These are phyloP conservation scores for Teleopsis dalmanni DNA, from an alignment of 1,140 invertebrate species.

Conservation along the genomic window DNA sequence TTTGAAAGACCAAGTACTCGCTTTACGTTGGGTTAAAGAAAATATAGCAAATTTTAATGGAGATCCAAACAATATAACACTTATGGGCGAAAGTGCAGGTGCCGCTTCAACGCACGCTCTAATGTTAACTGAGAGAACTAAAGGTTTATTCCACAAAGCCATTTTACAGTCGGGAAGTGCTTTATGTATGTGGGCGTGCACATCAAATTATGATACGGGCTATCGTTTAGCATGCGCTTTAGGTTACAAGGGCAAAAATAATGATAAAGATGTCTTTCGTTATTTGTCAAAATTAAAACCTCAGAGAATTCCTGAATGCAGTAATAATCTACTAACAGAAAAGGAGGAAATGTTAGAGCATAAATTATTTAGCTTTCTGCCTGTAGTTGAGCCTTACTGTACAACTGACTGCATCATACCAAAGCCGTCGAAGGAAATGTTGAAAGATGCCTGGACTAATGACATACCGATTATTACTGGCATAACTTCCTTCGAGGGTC, in stretches of 20 bases:
- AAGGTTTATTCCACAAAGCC: conserved; percentile 46
- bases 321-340: conserved; percentile 15
- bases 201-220: conserved; percentile 14
- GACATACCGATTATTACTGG: conserved; percentile 45
- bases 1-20: conserved; percentile 48
- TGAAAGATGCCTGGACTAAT: conserved; percentile 30
- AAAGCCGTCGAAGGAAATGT: conserved; percentile 17
- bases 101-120: conserved; percentile 44
- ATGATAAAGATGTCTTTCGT: conserved; percentile 20
- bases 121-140: conserved; percentile 47
- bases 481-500: conserved; percentile 34
- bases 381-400: conserved; percentile 29
- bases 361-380: conserved; percentile 28
- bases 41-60: conserved; percentile 37
- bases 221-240: conserved; percentile 20
- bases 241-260: conserved; percentile 12
- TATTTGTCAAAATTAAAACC: conserved; percentile 15
- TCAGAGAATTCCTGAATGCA: conserved; percentile 22
- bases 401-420: conserved; percentile 19
- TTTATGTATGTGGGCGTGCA: conserved; percentile 46
- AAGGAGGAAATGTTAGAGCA: conserved; percentile 25
- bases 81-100: conserved; percentile 40
- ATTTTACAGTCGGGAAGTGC: conserved; percentile 49
- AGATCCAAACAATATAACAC: conserved; percentile 31
- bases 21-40: conserved; percentile 36